phyloP scores from a whole-genome alignment of 2,888 invertebrate genomes.

The Ophioninae sp. region DNA sequence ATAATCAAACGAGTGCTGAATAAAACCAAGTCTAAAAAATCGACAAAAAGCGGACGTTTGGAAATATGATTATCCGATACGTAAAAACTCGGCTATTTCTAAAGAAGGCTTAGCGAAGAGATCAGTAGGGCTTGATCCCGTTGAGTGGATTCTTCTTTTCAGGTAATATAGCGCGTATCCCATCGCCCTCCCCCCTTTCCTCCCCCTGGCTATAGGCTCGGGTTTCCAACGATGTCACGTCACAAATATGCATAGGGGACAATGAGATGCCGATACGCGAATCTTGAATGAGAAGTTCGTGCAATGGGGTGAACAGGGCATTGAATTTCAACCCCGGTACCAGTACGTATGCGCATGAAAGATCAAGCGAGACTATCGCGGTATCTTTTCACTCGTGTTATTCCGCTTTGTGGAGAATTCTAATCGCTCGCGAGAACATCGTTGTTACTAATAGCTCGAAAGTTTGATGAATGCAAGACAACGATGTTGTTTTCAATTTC shows the following conservation, averaged over 20 bases:
- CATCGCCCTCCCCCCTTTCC: not conserved
- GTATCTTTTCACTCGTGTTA: constrained; percentile 26
- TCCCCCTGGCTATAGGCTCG: not conserved
- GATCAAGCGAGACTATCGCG: constrained; percentile 39
- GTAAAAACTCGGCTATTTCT: not conserved
- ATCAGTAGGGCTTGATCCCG: not conserved
- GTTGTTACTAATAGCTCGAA: not conserved
- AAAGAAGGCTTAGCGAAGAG: not conserved
- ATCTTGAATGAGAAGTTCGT: constrained; percentile 27
- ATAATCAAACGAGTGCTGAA: not conserved
- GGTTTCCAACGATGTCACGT: not conserved
- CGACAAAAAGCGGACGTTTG: not conserved
- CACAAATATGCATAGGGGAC: constrained; percentile 32
- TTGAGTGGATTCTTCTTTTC: not conserved
- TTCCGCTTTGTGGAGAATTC: not conserved
- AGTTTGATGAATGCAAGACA: too few species aligned
- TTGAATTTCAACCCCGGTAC: constrained; percentile 31
- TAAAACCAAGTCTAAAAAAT: not conserved
- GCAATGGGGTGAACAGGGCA: not conserved
- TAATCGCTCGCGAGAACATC: constrained; percentile 31
- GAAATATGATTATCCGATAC: not conserved
- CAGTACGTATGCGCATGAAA: not conserved
- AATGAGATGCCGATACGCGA: constrained; percentile 47
- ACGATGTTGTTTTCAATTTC: too few species aligned
- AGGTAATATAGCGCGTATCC: not conserved